Evolutionary conservation across 1,140 invertebrate species (phyloP).

Genomic region (Drosophila baimaii): DNA sequence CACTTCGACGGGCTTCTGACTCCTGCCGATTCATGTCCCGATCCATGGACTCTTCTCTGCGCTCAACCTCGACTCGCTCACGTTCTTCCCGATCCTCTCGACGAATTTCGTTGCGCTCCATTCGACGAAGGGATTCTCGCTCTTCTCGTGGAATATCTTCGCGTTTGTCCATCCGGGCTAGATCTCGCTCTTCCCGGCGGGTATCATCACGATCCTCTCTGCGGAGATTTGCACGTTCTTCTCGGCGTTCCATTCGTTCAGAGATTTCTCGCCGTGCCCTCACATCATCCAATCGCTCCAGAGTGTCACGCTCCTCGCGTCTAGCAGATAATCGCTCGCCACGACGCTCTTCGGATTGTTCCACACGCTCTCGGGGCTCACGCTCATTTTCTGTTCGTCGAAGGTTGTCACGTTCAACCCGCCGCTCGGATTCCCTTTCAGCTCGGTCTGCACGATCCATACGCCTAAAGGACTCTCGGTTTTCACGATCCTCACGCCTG

Average conservation of each 20-base stretch:
- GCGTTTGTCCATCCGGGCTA: neutral
- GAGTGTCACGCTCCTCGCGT: neutral
- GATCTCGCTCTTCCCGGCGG: slow-evolving; percentile 2
- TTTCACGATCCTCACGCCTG: neutral
- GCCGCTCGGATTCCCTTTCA: slow-evolving; percentile 7
- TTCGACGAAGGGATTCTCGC: neutral
- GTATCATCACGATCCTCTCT: neutral
- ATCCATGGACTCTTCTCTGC: neutral
- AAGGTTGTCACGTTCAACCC: slow-evolving; percentile 2
- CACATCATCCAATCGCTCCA: neutral
- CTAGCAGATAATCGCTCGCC: neutral
- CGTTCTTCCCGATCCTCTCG: neutral
- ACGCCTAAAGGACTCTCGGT: neutral
- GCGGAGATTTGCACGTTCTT: neutral
- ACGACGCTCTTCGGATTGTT: slow-evolving; percentile 19
- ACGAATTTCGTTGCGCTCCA: neutral
- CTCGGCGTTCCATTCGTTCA: neutral
- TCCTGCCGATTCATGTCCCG: neutral
- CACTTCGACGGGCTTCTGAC: neutral
- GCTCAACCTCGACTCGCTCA: slow-evolving; percentile 6
- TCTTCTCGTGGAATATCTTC: neutral
- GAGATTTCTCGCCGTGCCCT: neutral
- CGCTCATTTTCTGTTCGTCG: too few species aligned
- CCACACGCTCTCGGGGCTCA: too few species aligned
- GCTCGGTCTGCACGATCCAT: neutral